These are phyloP conservation scores for Conops quadrifasciatus DNA, from an alignment of 2,888 invertebrate species.

Conservation along the genomic window DNA sequence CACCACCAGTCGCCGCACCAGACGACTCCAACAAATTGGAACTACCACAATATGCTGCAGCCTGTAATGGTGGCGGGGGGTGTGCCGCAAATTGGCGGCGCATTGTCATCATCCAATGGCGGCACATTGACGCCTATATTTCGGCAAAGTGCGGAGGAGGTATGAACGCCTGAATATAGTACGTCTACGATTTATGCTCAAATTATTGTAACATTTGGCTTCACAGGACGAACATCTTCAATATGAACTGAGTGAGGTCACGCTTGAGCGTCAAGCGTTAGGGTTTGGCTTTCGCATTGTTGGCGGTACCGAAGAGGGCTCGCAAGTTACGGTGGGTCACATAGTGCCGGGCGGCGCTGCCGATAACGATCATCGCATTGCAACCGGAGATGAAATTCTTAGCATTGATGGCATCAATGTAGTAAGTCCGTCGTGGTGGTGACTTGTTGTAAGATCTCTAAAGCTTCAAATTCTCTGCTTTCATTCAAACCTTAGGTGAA, in stretches of 20 bases:
- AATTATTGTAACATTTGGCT: slow-evolving; percentile 21
- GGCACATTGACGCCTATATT: slow-evolving; percentile 33
- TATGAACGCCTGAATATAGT: slow-evolving; percentile 37
- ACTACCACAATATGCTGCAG: slow-evolving; percentile 28
- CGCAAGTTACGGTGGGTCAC: slow-evolving; percentile 95
- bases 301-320: slow-evolving; percentile 97
- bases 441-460: neutral
- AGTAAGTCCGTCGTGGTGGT: slow-evolving; percentile 58
- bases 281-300: slow-evolving; percentile 99
- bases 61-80: slow-evolving; percentile 39
- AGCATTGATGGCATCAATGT: slow-evolving; percentile 90
- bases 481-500: slow-evolving; percentile 66
- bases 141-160: slow-evolving; percentile 32
- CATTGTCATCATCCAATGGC: slow-evolving; percentile 35
- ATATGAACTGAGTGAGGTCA: slow-evolving; percentile 68
- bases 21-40: slow-evolving; percentile 26
- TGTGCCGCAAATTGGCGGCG: slow-evolving; percentile 4
- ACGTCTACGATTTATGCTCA: slow-evolving; percentile 11
- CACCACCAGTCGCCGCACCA: slow-evolving; percentile 36
- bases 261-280: slow-evolving; percentile 86
- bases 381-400: slow-evolving; percentile 92
- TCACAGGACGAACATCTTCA: slow-evolving; percentile 49
- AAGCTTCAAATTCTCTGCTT: neutral
- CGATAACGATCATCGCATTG: slow-evolving; percentile 87
- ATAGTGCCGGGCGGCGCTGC: slow-evolving; percentile 97